Evolutionary conservation across 1,140 invertebrate genomes (phyloP), one percentile per base, ranked within the genome.

Genomic region (Panulirus ornatus): DNA sequence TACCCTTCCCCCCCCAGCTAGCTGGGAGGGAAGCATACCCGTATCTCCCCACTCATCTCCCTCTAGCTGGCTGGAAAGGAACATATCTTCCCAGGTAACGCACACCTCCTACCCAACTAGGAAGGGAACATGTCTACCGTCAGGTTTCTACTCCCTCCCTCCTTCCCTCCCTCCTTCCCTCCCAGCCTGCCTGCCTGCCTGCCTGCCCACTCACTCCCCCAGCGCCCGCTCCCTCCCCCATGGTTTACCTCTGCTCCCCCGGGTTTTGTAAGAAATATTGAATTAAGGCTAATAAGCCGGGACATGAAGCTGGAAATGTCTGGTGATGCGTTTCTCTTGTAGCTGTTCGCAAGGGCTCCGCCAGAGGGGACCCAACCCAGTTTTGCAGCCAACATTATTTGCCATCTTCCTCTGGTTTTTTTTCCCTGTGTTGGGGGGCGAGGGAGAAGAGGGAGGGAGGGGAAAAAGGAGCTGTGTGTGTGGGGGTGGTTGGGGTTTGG

Each of bases 241-340:
- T n/a, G n/a, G n/a, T n/a, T 8, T 19, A 6, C 8, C 71, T 36
- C 36, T 44, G 71, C n/a, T 47, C 71, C 71, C 84, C 16, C 30
- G 42, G 71, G 84, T 19, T 84, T 86, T 86, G 71, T 76, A 54
- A 86, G 84, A 86, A 86, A 86, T 86, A 86, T 76, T 86, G 71
- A 86, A 86, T 86, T 86, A 86, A 38, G 42, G n/a, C 84, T 86
- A 86, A 86, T 86, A 86, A 76, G 84, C 27, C 71, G 19, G 40
- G 71, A 86, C 84, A 86, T 58, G 84, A 75, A 8, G 84, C 71
- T 51, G 84, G 66, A 27, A 86, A 47, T 86, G 71, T 54, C 70
- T 42, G 44, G 58, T 86, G 84, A 86, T 86, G 84, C 71, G 51
- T n/a, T 86, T 86, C 84, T 27, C 84, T n/a, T 86, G 84, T 86